Base-by-base conservation (phyloP, 2,888 invertebrate species). In the Amblyjoppa fuscipennis region DNA sequence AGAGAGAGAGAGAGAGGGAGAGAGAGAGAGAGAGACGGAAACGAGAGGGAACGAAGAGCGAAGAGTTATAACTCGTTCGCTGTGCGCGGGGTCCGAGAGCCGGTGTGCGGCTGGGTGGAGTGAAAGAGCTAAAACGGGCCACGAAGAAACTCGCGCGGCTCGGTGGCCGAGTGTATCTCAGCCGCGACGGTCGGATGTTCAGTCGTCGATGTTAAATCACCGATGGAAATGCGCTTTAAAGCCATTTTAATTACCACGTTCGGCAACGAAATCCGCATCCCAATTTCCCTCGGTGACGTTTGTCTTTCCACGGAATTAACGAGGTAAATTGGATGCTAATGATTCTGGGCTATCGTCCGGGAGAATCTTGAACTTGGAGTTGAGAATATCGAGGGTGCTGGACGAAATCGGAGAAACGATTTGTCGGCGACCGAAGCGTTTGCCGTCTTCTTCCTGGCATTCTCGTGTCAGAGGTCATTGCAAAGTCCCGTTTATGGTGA, bases 61-160 rank as follows among this genome's bases (percentile, higher is more conserved):
- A 82, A 78, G 45, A 49, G 78, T 79, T 64, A 81, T 76, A 84
- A 84, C 85, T 83, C 85, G 85, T 69, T 83, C 81, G 85, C 76
- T 79, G 81, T 83, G 66, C 28, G 61, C 84, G 66, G 45, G 61
- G 38, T 20, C 45, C 45, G 25, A 61, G 59, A 61, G 28, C 28
- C 59, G 59, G 20, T 25, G 31, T 20, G 70, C 51, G n/a, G n/a
- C 28, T 71, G 61, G 45, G 49, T 74, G 41, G 74, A 74, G 66
- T 68, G 49, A 71, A 64, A 71, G 71, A 79, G 59, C 45, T 70
- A 70, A 79, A 79, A 70, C 71, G 51, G 53, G 53, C 25, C 53
- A 25, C 68, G 77, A 56, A 53, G 56, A 25, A 66, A 13, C 61
- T 20, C 53, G 20, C 61, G 31, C 61, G 49, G 31, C 61, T 16